These are phyloP conservation scores for Sarcophaga carnaria DNA, from an alignment of 2,888 invertebrate species.

Conservation along the genomic window DNA sequence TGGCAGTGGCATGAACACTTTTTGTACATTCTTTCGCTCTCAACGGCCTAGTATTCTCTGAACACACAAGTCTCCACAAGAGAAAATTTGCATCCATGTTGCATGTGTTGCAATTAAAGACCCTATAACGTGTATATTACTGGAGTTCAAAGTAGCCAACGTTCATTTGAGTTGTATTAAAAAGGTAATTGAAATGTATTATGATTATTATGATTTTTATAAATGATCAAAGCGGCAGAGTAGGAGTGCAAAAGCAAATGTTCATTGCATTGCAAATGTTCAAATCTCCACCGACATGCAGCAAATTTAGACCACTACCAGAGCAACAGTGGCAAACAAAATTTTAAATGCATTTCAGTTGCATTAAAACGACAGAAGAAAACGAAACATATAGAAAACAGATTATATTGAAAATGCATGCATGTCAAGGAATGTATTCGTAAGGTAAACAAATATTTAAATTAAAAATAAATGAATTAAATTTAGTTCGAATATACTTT, in stretches of 20 bases:
- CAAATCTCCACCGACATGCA: not conserved
- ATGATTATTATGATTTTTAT: slow-evolving; percentile 76
- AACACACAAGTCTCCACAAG: slow-evolving; percentile 77
- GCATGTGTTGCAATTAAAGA: slow-evolving; percentile 17
- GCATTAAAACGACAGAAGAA: not conserved
- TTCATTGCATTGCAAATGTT: slow-evolving; percentile 39
- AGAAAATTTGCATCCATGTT: slow-evolving; percentile 36
- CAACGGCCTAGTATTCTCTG: slow-evolving; percentile 38
- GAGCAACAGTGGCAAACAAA: not conserved
- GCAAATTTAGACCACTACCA: not conserved
- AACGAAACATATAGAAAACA: too few relatives aligned
- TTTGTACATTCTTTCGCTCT: slow-evolving; percentile 54
- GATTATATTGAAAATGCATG: too few relatives aligned
- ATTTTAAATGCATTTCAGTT: not conserved
- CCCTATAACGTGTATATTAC: slow-evolving; percentile 40
- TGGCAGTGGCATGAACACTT: slow-evolving; percentile 48
- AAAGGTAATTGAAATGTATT: slow-evolving; percentile 81
- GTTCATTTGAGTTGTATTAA: slow-evolving; percentile 25
- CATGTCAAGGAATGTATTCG: too few relatives aligned
- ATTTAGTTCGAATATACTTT: too few relatives aligned
- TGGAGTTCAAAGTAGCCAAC: slow-evolving; percentile 11
- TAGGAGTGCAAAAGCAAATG: slow-evolving; percentile 53
- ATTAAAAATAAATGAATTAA: too few relatives aligned
- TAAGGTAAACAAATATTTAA: too few relatives aligned
- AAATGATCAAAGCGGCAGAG: slow-evolving; percentile 48